Evolutionary conservation across 2,888 invertebrate species (phyloP), one percentile per base, ranked within the genome.

Genomic region (Dryomyza anilis): DNA sequence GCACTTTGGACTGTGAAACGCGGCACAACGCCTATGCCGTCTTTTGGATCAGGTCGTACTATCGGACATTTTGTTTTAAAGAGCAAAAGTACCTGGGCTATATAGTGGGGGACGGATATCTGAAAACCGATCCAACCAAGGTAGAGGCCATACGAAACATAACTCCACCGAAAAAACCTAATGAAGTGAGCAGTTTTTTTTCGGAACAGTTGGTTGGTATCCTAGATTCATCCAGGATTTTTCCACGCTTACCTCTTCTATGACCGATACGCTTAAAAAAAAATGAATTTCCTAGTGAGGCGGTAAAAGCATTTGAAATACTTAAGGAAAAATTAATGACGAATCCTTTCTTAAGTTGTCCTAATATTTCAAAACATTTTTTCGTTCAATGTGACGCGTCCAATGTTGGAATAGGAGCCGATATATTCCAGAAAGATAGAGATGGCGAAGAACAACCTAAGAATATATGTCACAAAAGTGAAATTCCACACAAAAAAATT

Each of bases 381-480:
- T 45, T 14, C 27, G 16, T 58, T 27, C 58, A 58, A 25, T 58
- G 58, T 27, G 45, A 58, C 16, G 65, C 62, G 8, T 62, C 62
- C 0, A 48, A 59, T 33, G 36, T 56, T 2, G 66, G 63, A 6
- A 12, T 64, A 14, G 66, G 66, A 1, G 63, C 48, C 7, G 63
- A 63, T 0, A 23, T 63, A 10, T 50, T 63, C 19, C 66, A 66
- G 33, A 56, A 43, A 23, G 61, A 64, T 19, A 57, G 59, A 0
- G 55, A 57, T 14, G 64, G 16, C n/a, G 52, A 16, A 2, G 64
- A 64, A 45, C 64, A 57, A 7, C 61, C 67, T 1, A 67, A 1
- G 64, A 36, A 19, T 64, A 52, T 19, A 57, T 61, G 14, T 66
- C 63, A 0, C 36, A 55, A 33, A 63, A 66, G 21, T 23, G 57